Percentiles rank a stretch among this genome's conserved stretches.
These are phyloP conservation scores for Dryoscopus gambensis DNA, from an alignment of 2,113 vertebrate genomes.

Conservation along the genomic window DNA sequence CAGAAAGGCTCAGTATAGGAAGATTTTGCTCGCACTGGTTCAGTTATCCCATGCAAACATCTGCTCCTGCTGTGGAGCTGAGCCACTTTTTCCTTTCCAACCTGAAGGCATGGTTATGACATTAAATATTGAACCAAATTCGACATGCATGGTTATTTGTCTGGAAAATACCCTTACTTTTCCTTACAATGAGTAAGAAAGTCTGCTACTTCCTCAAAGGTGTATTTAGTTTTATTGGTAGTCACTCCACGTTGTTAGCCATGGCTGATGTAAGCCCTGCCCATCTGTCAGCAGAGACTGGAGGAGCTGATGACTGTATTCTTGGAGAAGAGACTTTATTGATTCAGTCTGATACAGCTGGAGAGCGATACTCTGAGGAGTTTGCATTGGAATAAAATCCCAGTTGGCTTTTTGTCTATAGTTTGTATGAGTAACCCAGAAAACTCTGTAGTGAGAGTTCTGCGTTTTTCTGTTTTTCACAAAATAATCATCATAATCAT, in stretches of 20 bases:
- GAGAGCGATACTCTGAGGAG: neutral
- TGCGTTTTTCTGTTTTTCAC: neutral
- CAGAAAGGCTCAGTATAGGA: neutral
- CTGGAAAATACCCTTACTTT: neutral
- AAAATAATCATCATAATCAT: neutral
- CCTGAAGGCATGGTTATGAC: neutral
- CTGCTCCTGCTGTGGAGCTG: neutral
- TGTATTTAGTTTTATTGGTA: neutral
- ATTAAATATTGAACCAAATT: neutral
- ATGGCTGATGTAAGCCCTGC: neutral
- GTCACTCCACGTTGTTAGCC: neutral
- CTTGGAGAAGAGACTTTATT: neutral
- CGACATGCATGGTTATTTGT: neutral
- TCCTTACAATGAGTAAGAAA: neutral
- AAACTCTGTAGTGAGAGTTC: neutral
- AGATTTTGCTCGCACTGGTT: neutral
- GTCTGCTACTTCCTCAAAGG: neutral
- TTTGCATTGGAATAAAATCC: neutral
- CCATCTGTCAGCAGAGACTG: neutral
- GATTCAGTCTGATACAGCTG: neutral
- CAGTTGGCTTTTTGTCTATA: neutral
- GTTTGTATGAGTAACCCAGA: neutral
- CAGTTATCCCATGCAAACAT: neutral
- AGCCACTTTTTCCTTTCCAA: neutral
- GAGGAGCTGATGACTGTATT: neutral